Percentiles rank a stretch among this genome's conserved stretches.
These are phyloP conservation scores for Tetramorium bicarinatum DNA, from an alignment of 2,888 invertebrate genomes.

Conservation along the genomic window DNA sequence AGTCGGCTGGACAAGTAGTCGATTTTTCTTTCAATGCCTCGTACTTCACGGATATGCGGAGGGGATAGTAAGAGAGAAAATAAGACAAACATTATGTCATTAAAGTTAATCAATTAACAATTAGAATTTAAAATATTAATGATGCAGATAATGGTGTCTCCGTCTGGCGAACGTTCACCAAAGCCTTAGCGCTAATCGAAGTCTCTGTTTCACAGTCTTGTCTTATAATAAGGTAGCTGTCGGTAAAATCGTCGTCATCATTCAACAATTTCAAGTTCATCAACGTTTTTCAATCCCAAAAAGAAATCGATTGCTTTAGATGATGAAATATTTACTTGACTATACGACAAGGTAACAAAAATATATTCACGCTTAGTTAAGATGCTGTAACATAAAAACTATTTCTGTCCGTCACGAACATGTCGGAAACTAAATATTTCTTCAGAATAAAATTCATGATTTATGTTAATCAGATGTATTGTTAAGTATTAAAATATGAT, in stretches of 20 bases:
- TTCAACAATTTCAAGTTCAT: constrained; percentile 20
- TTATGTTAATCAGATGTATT: not conserved
- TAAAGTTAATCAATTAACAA: not conserved
- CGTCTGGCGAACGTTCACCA: constrained; percentile 81
- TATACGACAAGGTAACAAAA: not conserved
- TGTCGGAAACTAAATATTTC: not conserved
- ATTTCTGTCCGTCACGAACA: not conserved
- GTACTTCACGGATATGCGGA: not conserved
- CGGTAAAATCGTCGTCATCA: constrained; percentile 73
- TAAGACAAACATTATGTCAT: not conserved
- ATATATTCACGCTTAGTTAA: not conserved
- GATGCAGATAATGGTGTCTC: constrained; percentile 79
- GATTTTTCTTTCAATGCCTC: not conserved
- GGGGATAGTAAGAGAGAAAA: not conserved
- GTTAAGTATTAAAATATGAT: not conserved
- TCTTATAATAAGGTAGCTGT: constrained; percentile 61
- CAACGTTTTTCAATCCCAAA: not conserved
- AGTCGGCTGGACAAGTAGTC: not conserved
- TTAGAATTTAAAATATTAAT: constrained; percentile 21
- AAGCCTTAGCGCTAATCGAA: constrained; percentile 69
- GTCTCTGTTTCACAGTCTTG: constrained; percentile 46
- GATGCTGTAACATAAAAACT: not conserved
- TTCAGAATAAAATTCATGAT: not conserved
- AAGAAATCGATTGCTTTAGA: not conserved
- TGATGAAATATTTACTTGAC: not conserved